These are phyloP conservation scores for Galerucella pusilla DNA, from an alignment of 2,888 invertebrate genomes.

Conservation along the genomic window DNA sequence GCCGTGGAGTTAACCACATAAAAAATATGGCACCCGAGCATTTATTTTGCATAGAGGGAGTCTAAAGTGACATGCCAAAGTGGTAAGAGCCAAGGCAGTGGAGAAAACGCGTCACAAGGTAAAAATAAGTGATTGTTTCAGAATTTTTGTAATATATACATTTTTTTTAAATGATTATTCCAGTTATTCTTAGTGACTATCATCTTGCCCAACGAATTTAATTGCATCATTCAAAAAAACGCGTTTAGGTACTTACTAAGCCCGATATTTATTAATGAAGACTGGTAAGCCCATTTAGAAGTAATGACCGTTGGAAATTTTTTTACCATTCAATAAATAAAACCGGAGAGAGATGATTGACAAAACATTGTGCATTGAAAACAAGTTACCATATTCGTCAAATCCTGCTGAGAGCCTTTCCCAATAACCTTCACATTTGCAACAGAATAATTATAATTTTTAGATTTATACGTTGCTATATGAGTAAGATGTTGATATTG, in stretches of 20 bases:
- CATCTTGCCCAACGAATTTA: background rate
- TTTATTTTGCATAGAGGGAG: too few species aligned
- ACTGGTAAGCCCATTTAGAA: background rate
- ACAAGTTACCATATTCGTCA: conserved; percentile 26
- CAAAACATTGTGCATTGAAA: conserved; percentile 8
- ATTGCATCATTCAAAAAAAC: background rate
- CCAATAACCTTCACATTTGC: conserved; percentile 25
- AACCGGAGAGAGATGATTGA: conserved; percentile 9
- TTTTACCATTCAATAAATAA: conserved; percentile 23
- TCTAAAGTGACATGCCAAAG: too few species aligned
- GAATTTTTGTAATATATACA: too few species aligned
- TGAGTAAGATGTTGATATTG: conserved; percentile 1
- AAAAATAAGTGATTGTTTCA: too few species aligned
- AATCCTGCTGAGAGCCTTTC: conserved; percentile 8
- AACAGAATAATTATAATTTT: conserved; percentile 5
- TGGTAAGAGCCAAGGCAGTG: too few species aligned
- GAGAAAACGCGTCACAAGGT: too few species aligned
- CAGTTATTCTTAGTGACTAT: too few species aligned
- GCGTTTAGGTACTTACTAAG: background rate
- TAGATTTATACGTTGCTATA: background rate
- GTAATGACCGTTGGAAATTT: conserved; percentile 7
- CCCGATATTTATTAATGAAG: background rate
- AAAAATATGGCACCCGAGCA: too few species aligned
- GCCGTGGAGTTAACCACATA: too few species aligned
- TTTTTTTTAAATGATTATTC: too few species aligned